Evolutionary conservation across 2,113 vertebrate species (phyloP), one percentile per base, ranked within the genome.

Genomic region (Paraplagusia blochii): DNA sequence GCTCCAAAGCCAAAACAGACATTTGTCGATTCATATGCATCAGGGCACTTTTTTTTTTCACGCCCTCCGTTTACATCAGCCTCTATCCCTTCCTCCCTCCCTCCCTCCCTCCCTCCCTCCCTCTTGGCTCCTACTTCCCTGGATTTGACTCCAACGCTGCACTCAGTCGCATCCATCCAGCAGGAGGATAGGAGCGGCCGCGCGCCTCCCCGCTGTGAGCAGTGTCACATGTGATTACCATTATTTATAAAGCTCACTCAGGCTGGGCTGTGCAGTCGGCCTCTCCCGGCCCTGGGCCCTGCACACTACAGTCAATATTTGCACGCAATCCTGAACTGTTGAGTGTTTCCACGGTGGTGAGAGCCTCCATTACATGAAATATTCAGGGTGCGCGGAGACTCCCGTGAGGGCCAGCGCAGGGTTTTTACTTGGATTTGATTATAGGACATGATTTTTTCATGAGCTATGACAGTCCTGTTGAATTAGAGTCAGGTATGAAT

Each of bases 381-480:
- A 96, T 97, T 95, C 92, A 98, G 88, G 74, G 76, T 64, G 69
- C 16, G 79, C 81, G 52, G 83, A 84, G 79, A 67, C 74, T 89
- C 88, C 88, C 81, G 52, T 85, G 93, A 94, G 92, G 90, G 90
- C 79, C 79, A 86, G 92, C 88, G 83, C 90, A 90, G 87, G 85
- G 88, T 92, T 96, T 95, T 93, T 91, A 89, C 84, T 90, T 90
- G 92, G 89, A 95, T 95, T 96, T 95, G 93, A 95, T 96, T 88
- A 95, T 92, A 92, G 89, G 89, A 91, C 91, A 96, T 96, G 92
- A 94, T 96, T 96, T 92, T 96, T 96, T 95, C 93, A 96, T 96
- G 93, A 96, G 90, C 87, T 90, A 81, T 87, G 91, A 91, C 90
- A 95, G 94, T 94, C 95, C 87, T 90, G 81, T 89, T 78, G 87